Evolutionary conservation across 2,797 vertebrate species (phyloP).

Genomic region (Xyrichtys novacula): DNA sequence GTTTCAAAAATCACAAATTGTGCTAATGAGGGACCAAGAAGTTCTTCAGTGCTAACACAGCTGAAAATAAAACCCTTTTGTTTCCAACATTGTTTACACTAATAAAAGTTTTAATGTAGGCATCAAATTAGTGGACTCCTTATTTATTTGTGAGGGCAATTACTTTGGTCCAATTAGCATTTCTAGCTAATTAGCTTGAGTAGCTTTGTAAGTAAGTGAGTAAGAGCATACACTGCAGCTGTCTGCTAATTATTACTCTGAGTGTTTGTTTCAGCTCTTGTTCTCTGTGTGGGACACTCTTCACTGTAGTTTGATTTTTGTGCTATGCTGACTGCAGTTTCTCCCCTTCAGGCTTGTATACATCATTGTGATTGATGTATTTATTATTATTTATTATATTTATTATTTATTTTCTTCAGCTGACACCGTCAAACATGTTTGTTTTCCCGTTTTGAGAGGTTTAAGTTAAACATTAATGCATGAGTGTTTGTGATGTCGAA

Average conservation of each 20-base stretch:
- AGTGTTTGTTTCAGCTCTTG: constrained; percentile 16
- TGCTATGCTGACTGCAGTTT: background rate
- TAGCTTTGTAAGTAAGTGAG: constrained; percentile 43
- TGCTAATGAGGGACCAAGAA: constrained; percentile 14
- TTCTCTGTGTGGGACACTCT: background rate
- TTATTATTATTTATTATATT: too few species aligned
- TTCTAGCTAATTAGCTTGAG: constrained; percentile 45
- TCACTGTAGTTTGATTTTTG: background rate
- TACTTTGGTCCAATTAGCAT: constrained; percentile 46
- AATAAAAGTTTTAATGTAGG: constrained; percentile 24
- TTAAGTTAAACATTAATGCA: too few species aligned
- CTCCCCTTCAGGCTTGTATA: constrained; percentile 12
- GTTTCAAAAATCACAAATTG: constrained; percentile 17
- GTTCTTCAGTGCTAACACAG: background rate
- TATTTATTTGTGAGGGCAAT: constrained; percentile 52
- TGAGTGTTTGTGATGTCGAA: too few species aligned
- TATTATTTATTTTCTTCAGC: constrained; percentile 11
- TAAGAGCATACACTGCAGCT: constrained; percentile 29
- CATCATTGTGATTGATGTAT: constrained; percentile 20
- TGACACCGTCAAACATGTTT: constrained; percentile 24
- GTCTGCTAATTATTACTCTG: constrained; percentile 37
- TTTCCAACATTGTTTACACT: constrained; percentile 25
- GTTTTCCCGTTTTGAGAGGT: constrained; percentile 14
- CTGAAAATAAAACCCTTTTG: constrained; percentile 15
- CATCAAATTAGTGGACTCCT: constrained; percentile 31